Base-by-base conservation (phyloP, 2,888 invertebrate species). In the Melieria omissa region DNA sequence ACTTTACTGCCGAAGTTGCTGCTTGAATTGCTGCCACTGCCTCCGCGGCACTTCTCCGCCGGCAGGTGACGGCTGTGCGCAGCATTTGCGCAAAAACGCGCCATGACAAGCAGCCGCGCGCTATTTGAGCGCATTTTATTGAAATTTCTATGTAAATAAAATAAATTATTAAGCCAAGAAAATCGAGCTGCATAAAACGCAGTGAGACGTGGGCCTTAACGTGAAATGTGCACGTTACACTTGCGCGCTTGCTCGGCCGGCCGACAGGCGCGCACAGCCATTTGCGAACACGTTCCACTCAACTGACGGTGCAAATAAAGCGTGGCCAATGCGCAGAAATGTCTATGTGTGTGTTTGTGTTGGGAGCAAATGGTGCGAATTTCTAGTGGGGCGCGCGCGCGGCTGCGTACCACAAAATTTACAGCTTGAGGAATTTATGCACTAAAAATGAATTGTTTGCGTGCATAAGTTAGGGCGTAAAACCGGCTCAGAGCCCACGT, bases 301-400 rank as follows among this genome's bases (percentile, higher is more conserved):
- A 47, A 73, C 73, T 73, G 66, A 75, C 70, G 74, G 69, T 72
- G 65, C 61, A 71, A 69, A 74, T 65, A 63, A 74, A 71, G 62
- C 65, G 66, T 71, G 54, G 58, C 41, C 70, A 74, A 67, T 67
- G 62, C 9, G n/a, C 47, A 49, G 57, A 41, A 57, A 58, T 29
- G 29, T 29, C 3, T 29, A 16, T 29, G 29, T 29, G 29, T 29
- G 29, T 29, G 29, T 29, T 29, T 29, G 29, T 29, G 29, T 2
- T 2, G 29, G 29, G 29, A 29, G 29, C 29, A 29, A 29, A 29
- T 29, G 29, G 29, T 29, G 29, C 29, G 29, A 29, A 29, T 29
- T 29, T 29, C 29, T 29, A 29, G 29, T 29, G 29, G 29, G 29
- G 29, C 29, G 29, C 29, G 29, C 29, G 29, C 29, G 29, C 29